phyloP scores from a whole-genome alignment of 2,888 invertebrate genomes.

The Ornithoptera priamus region DNA sequence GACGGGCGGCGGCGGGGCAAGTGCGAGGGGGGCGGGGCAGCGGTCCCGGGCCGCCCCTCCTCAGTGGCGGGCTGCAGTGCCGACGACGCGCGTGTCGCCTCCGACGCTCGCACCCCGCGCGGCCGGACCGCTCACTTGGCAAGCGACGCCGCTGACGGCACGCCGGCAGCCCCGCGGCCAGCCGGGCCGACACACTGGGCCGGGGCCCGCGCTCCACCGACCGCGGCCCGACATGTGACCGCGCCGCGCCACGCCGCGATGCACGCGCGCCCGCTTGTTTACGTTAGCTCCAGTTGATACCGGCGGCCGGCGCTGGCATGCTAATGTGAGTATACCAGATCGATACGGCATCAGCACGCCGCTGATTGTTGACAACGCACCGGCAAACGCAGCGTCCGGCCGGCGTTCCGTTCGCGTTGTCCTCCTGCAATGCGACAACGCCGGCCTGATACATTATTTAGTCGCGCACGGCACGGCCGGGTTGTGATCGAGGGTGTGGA shows the following conservation, averaged over 20 bases:
- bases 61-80: slow-evolving; percentile 79
- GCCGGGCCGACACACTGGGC: slow-evolving; percentile 66
- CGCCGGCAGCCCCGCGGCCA: slow-evolving; percentile 67
- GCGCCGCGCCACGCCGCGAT: slow-evolving; percentile 55
- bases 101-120: slow-evolving; percentile 76
- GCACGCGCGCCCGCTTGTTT: slow-evolving; percentile 71
- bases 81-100: slow-evolving; percentile 77
- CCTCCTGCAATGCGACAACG: slow-evolving; percentile 75
- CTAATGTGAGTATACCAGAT: slow-evolving; percentile 73
- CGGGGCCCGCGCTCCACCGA: slow-evolving; percentile 60
- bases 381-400: slow-evolving; percentile 27
- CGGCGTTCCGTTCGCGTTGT: slow-evolving; percentile 36
- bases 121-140: slow-evolving; percentile 71
- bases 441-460: slow-evolving; percentile 48
- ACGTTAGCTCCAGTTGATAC: slow-evolving; percentile 75
- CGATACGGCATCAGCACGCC: slow-evolving; percentile 41
- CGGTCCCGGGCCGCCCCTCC: slow-evolving; percentile 76
- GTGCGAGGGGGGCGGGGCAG: slow-evolving; percentile 53
- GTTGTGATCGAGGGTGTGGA: slow-evolving; percentile 41
- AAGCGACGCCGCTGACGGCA: slow-evolving; percentile 73
- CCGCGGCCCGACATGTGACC: slow-evolving; percentile 65
- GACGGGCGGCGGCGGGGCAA: slow-evolving; percentile 40
- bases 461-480: slow-evolving; percentile 20
- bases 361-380: slow-evolving; percentile 35
- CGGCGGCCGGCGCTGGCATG: slow-evolving; percentile 75